Conservation (phyloP, 1,140 invertebrate species). For the Tetranychus cinnabarinus region DNA sequence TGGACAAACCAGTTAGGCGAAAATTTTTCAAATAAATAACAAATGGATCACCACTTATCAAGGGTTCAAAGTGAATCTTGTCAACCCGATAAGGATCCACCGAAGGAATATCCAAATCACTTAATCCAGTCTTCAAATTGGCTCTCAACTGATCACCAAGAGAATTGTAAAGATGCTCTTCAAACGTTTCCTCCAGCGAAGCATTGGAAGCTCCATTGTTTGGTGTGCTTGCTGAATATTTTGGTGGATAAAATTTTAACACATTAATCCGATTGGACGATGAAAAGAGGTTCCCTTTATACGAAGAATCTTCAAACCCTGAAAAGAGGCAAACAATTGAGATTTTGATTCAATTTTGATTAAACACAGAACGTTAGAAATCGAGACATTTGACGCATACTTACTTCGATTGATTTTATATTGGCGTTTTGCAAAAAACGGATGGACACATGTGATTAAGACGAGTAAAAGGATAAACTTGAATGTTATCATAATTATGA, state of each 20-base stretch:
- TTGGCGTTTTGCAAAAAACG: too few relatives aligned
- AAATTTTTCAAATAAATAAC: slow-evolving; percentile 11
- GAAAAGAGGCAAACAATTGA: neutral
- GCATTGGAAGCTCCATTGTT: neutral
- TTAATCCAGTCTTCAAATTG: slow-evolving; percentile 3
- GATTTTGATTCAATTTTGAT: neutral
- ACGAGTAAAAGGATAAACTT: too few relatives aligned
- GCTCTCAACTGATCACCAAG: neutral
- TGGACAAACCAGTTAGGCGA: slow-evolving; percentile 9
- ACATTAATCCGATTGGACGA: neutral
- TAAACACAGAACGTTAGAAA: neutral
- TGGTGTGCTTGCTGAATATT: neutral
- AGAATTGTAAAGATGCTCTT: slow-evolving; percentile 3
- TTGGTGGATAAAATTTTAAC: neutral
- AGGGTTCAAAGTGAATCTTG: slow-evolving; percentile 11
- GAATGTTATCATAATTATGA: too few relatives aligned
- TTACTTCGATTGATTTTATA: too few relatives aligned
- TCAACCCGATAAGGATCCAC: slow-evolving; percentile 12
- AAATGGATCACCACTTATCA: slow-evolving; percentile 12
- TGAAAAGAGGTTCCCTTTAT: neutral
- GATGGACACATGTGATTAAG: too few relatives aligned
- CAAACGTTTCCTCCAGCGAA: slow-evolving; percentile 4
- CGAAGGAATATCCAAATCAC: slow-evolving; percentile 1
- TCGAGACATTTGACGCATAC: too few relatives aligned
- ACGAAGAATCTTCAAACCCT: neutral